Evolutionary conservation across 1,140 invertebrate genomes (phyloP).

Genomic region (Zaprionus gabonicus): DNA sequence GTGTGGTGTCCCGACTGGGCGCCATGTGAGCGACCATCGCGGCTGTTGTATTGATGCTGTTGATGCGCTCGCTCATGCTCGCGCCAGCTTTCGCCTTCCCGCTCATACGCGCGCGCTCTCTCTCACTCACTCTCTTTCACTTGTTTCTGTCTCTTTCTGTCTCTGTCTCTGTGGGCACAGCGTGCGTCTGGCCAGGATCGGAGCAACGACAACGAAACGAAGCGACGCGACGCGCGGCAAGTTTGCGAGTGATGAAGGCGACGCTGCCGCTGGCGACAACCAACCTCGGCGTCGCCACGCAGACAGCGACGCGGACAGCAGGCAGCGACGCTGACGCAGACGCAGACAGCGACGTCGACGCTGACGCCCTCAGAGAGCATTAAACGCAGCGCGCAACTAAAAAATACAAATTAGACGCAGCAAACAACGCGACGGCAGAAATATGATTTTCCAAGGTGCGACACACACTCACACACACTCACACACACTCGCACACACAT

Average conservation of each 20-base stretch:
- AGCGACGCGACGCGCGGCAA: conserved; percentile 58
- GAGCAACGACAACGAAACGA: conserved; percentile 11
- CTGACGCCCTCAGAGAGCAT: conserved; percentile 75
- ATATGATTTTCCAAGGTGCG: conserved; percentile 74
- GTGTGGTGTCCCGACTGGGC: conserved; percentile 67
- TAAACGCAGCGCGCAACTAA: conserved; percentile 64
- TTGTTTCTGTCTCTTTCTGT: not conserved
- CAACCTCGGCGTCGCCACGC: conserved; percentile 1
- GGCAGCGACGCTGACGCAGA: conserved; percentile 15
- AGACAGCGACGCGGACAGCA: conserved; percentile 14
- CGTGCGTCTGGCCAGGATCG: conserved; percentile 41
- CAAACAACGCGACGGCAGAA: conserved; percentile 39
- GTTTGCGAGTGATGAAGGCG: conserved; percentile 64
- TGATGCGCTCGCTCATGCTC: conserved; percentile 24
- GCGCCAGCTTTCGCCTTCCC: not conserved
- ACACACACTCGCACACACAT: conserved; percentile 11
- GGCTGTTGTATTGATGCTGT: conserved; percentile 62
- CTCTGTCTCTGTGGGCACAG: not conserved
- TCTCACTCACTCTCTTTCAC: not conserved
- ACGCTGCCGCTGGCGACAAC: conserved; percentile 46
- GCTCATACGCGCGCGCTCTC: not conserved
- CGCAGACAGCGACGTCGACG: conserved; percentile 25
- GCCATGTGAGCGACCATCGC: conserved; percentile 71
- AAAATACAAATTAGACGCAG: conserved; percentile 69
- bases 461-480: conserved; percentile 31